Percentiles rank a stretch among this genome's conserved stretches.
Evolutionary conservation across 2,888 invertebrate genomes (phyloP).

Genomic region (Crossocerus cetratus): DNA sequence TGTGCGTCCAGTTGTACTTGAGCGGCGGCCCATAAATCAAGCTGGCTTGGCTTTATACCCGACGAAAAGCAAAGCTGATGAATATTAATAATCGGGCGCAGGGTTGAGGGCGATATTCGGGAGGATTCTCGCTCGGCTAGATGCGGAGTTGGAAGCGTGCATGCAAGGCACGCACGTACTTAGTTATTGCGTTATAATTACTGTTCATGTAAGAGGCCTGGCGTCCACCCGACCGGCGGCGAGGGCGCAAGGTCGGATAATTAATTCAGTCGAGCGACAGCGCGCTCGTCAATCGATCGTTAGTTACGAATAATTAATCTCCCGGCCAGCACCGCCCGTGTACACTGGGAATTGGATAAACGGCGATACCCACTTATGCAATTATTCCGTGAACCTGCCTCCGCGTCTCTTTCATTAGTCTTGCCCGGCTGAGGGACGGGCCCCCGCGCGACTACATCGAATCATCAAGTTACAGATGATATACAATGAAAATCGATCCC

Average conservation of each 20-base stretch:
- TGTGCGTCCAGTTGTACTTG: too few relatives aligned
- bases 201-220: constrained; percentile 7
- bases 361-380: constrained; percentile 40
- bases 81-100: too few relatives aligned
- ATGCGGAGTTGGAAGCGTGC: too few relatives aligned
- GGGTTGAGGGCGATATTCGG: too few relatives aligned
- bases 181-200: constrained; percentile 24
- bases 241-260: constrained; percentile 32
- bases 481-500: neutral
- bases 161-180: neutral
- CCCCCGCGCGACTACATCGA: neutral
- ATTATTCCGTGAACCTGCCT: constrained; percentile 24
- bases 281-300: constrained; percentile 39
- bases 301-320: constrained; percentile 46
- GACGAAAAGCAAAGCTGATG: too few relatives aligned
- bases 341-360: constrained; percentile 28
- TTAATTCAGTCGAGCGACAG: constrained; percentile 38
- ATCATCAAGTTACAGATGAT: neutral
- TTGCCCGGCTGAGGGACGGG: neutral
- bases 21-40: too few relatives aligned
- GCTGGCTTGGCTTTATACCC: too few relatives aligned
- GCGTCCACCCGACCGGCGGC: neutral
- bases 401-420: constrained; percentile 28
- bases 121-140: too few relatives aligned
- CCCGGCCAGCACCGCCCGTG: constrained; percentile 26